Base-by-base conservation (phyloP, 2,888 invertebrate species). In the Pegoplata infirma region DNA sequence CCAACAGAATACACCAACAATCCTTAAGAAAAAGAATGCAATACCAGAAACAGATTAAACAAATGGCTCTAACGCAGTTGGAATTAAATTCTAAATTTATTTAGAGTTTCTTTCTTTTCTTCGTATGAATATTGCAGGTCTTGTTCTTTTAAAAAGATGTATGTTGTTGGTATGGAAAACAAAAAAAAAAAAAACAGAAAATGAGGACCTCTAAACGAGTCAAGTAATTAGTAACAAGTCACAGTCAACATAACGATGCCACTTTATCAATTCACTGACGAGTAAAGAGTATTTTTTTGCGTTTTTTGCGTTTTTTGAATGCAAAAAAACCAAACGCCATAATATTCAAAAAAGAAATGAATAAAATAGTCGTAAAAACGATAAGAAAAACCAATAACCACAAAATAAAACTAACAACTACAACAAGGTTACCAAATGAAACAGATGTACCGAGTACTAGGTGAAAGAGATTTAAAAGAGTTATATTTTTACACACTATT, bases 141-240 rank as follows among this genome's bases (percentile, higher is more conserved):
- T 32, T 10, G 32, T 32, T 32, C 32, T 32, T 32, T 32, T 32
- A 7, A 32, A 32, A 12, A 32, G 32, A 40, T 40, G 5, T 40
- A 40, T 40, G 36, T 7, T 32, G 5, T 3, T 40, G 36, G 36
- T 32, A 36, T 67, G 21, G 58, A 53, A 19, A n/a, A 17, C 19
- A 28, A 36, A 47, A 49, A 21, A 23, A n/a, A n/a, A n/a, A n/a
- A n/a, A n/a, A n/a, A n/a, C n/a, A n/a, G n/a, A n/a, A n/a, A n/a
- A n/a, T n/a, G 64, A 47, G 67, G 23, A 78, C 74, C 68, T 78
- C 74, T 78, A 78, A 78, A 69, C 78, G 76, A 80, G 81, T 73
- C 79, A 81, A 81, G 82, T 80, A 82, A 82, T 82, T 82, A 82
- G 82, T 80, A 82, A 80, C 79, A 79, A 82, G 82, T 82, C 82